Base-by-base conservation (phyloP, 2,888 invertebrate genomes). In the Cyaniris semiargus region DNA sequence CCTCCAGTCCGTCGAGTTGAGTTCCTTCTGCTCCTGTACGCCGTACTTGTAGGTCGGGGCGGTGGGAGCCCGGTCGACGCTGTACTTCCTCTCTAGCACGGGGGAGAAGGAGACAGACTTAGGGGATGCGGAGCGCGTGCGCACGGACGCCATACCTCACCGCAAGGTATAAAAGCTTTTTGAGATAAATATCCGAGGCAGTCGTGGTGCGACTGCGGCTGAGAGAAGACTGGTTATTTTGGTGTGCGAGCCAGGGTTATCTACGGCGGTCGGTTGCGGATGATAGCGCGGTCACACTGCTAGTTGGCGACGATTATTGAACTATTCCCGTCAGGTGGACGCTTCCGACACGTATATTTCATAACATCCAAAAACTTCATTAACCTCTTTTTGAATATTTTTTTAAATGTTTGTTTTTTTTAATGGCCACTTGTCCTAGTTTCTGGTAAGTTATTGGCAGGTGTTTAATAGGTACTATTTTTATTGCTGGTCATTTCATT, bases 71-170 rank as follows among this genome's bases (percentile, higher is more conserved):
- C 91, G 87, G 78, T 92, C 90, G 70, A 87, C 92, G 86, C 91
- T 94, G 86, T 95, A 95, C 81, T 95, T 95, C 81, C 95, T 90
- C 83, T 95, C 95, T 80, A 95, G 94, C 81, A 95, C 94, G 80
- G 95, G 95, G 87, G 95, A 95, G 88, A 95, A 95, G 84, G 95
- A 95, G 82, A 95, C 95, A 66, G 95, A 94, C 88, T 95, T 95
- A 80, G 95, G 95, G 88, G 95, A 95, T 86, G 95, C 95, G 77
- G 95, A 95, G 88, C 95, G 95, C 93, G 94, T 94, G 94, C 95
- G 95, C 93, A 95, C 93, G 83, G 94, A 95, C 84, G 95, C 94
- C 95, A 95, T 95, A 89, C 90, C 90, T 91, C 85, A 85, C 78
- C 78, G 83, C 81, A 83, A 81, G 81, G 88, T 94, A 93, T 94